These are phyloP conservation scores for Rhinogobio ventralis DNA, from an alignment of 2,797 vertebrate species.

Conservation along the genomic window DNA sequence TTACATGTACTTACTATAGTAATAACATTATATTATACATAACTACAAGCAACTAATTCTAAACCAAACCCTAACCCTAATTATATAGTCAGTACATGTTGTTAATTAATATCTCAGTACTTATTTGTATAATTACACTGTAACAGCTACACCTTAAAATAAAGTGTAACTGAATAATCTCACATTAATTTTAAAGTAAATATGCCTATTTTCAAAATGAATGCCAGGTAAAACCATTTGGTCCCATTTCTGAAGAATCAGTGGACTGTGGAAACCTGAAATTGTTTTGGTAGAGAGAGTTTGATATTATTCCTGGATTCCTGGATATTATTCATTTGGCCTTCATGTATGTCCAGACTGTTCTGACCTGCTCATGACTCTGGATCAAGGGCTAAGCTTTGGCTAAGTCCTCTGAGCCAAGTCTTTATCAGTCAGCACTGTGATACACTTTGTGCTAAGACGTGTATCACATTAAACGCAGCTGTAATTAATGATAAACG, in stretches of 20 bases:
- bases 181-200: not conserved
- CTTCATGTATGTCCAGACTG: slow-evolving; percentile 42
- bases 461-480: not conserved
- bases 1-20: not conserved
- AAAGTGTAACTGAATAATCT: not conserved
- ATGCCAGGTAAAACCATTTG: not conserved
- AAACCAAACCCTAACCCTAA: not conserved
- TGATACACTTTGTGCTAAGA: slow-evolving; percentile 31
- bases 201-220: not conserved
- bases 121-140: not conserved
- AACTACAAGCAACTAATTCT: not conserved
- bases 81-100: not conserved
- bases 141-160: not conserved
- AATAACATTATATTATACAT: not conserved
- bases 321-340: slow-evolving; percentile 14
- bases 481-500: slow-evolving; percentile 27
- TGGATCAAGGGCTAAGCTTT: slow-evolving; percentile 39
- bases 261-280: not conserved
- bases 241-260: not conserved
- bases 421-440: slow-evolving; percentile 34
- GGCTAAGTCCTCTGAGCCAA: slow-evolving; percentile 19
- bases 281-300: slow-evolving; percentile 5
- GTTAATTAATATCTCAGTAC: not conserved
- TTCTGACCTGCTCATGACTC: slow-evolving; percentile 32
- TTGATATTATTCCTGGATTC: slow-evolving; percentile 10